phyloP scores from a whole-genome alignment of 2,113 vertebrate species.

The Marmota monax region DNA sequence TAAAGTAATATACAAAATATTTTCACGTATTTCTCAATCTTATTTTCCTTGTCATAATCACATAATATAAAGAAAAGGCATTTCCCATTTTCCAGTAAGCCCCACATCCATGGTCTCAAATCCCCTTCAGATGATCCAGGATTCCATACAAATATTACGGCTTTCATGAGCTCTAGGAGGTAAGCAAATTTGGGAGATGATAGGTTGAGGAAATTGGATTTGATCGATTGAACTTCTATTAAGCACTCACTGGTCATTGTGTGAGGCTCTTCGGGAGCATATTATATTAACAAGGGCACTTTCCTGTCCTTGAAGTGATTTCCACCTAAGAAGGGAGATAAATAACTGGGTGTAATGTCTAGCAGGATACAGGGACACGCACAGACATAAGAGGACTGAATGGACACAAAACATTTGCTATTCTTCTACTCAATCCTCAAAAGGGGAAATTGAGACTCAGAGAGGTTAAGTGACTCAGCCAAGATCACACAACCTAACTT shows the following conservation, averaged over 20 bases:
- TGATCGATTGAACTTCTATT: not conserved
- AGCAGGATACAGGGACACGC: accelerated
- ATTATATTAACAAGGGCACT: accelerated
- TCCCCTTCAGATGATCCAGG: not conserved
- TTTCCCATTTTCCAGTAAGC: not conserved
- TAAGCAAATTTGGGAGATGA: not conserved
- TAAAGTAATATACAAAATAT: constrained; percentile 22
- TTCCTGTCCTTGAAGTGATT: not conserved
- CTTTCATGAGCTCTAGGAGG: not conserved
- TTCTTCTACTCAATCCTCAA: not conserved
- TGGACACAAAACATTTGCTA: not conserved
- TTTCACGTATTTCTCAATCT: not conserved
- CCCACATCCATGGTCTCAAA: not conserved
- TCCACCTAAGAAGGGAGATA: not conserved
- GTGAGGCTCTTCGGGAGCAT: not conserved
- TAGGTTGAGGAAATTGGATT: not conserved
- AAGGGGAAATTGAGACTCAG: not conserved
- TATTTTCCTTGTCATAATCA: not conserved
- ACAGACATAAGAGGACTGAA: not conserved
- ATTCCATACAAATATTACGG: not conserved
- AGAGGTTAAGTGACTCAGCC: not conserved
- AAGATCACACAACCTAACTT: not conserved
- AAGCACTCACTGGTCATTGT: not conserved
- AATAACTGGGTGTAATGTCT: too few relatives aligned
- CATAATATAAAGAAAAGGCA: not conserved